These are phyloP conservation scores for Aplochiton taeniatus DNA, from an alignment of 2,797 vertebrate species.

Conservation along the genomic window DNA sequence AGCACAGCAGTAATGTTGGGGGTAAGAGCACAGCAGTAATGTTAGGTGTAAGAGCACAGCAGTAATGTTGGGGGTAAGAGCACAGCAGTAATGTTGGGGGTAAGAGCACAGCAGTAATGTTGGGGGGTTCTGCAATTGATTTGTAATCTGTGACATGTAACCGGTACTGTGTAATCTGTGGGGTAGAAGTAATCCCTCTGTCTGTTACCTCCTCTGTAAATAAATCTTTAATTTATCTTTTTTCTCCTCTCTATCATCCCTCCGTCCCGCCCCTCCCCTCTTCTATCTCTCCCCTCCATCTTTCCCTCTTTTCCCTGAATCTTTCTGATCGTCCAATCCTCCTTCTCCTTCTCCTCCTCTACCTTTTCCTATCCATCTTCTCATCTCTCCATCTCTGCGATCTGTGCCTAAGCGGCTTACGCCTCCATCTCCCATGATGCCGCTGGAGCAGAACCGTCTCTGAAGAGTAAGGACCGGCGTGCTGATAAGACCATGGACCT, in stretches of 20 bases:
- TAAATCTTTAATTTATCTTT: conserved; percentile 41
- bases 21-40: no score
- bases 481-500: conserved; percentile 71
- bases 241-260: conserved; percentile 32
- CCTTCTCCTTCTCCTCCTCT: conserved; percentile 29
- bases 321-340: conserved; percentile 38
- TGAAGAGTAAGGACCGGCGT: conserved; percentile 74
- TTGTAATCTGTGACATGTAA: no score
- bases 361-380: conserved; percentile 66
- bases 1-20: no score
- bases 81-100: no score
- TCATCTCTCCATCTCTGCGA: conserved; percentile 33
- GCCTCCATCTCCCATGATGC: conserved; percentile 71
- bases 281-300: background rate
- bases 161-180: no score
- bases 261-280: conserved; percentile 41
- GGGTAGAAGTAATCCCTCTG: background rate
- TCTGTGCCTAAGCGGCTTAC: conserved; percentile 73
- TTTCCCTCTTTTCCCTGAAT: conserved; percentile 25
- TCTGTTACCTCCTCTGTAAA: conserved; percentile 24
- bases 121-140: no score
- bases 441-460: conserved; percentile 81
- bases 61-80: no score
- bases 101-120: no score
- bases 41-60: no score